These are phyloP conservation scores for Ophioninae sp. DNA, from an alignment of 2,888 invertebrate genomes.

Conservation along the genomic window DNA sequence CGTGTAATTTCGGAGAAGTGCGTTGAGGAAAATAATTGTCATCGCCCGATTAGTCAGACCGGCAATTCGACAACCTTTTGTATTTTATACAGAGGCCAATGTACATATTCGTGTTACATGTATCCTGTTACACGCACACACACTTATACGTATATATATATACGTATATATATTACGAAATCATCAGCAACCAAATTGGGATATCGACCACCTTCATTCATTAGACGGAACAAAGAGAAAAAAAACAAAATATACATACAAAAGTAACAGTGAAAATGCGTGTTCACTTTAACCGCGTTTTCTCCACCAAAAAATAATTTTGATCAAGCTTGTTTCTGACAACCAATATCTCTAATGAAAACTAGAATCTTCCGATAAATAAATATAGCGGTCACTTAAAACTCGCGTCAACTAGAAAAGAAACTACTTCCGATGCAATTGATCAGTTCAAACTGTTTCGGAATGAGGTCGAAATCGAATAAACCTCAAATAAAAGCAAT, in stretches of 20 bases:
- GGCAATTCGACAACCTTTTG: slow-evolving; percentile 53
- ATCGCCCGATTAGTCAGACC: slow-evolving; percentile 17
- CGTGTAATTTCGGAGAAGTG: background rate
- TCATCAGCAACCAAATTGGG: slow-evolving; percentile 54
- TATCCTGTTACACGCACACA: slow-evolving; percentile 38
- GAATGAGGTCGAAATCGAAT: no score
- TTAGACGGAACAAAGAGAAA: slow-evolving; percentile 34
- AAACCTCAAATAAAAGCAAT: no score
- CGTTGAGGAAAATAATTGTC: background rate
- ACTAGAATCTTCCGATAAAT: background rate
- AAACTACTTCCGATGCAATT: no score
- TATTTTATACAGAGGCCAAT: slow-evolving; percentile 63
- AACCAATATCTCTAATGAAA: background rate
- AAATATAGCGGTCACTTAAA: background rate
- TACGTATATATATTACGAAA: slow-evolving; percentile 35
- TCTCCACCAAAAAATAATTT: no score
- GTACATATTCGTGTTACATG: slow-evolving; percentile 56
- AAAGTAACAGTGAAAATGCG: no score
- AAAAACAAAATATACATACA: slow-evolving; percentile 1
- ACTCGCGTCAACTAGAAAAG: no score
- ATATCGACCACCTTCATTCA: slow-evolving; percentile 41
- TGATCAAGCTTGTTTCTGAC: no score
- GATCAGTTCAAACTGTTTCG: no score
- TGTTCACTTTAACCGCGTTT: no score
- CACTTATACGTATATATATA: slow-evolving; percentile 25